Evolutionary conservation across 64 coral and sea anemone genomes (phyloP).

Genomic region (Actinia equina): DNA sequence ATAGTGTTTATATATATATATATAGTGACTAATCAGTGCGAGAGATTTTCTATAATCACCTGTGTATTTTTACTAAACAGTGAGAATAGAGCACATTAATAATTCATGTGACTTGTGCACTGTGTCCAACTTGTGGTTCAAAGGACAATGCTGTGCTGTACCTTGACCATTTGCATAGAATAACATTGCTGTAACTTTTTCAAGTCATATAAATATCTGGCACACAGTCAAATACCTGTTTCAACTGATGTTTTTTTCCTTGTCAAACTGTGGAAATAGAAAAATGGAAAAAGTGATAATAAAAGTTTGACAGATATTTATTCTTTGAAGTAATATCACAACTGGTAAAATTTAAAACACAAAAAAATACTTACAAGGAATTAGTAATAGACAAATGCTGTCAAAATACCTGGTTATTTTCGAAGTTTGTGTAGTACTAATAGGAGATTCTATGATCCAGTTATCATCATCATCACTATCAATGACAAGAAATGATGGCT

Average conservation of each 20-base stretch:
- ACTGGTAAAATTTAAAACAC: not conserved
- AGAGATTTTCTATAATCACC: no score
- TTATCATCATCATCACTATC: not conserved
- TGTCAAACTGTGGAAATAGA: not conserved
- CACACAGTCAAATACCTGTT: not conserved
- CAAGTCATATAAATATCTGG: no score
- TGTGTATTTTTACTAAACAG: no score
- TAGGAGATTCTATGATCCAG: not conserved
- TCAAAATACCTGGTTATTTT: not conserved
- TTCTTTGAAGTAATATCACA: not conserved
- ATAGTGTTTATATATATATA: no score
- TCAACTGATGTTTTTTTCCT: not conserved
- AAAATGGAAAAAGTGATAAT: not conserved
- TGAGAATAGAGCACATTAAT: no score
- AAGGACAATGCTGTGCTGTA: no score
- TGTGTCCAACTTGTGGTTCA: no score
- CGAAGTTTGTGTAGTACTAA: not conserved
- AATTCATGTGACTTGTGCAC: no score
- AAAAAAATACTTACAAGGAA: not conserved
- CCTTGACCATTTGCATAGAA: no score
- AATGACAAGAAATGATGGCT: constrained; percentile 5
- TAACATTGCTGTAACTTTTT: no score
- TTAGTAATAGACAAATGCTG: not conserved
- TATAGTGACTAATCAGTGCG: no score
- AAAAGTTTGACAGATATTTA: not conserved